These are phyloP conservation scores for Dendrocincla tyrannina DNA, from an alignment of 2,797 vertebrate genomes.

Conservation along the genomic window DNA sequence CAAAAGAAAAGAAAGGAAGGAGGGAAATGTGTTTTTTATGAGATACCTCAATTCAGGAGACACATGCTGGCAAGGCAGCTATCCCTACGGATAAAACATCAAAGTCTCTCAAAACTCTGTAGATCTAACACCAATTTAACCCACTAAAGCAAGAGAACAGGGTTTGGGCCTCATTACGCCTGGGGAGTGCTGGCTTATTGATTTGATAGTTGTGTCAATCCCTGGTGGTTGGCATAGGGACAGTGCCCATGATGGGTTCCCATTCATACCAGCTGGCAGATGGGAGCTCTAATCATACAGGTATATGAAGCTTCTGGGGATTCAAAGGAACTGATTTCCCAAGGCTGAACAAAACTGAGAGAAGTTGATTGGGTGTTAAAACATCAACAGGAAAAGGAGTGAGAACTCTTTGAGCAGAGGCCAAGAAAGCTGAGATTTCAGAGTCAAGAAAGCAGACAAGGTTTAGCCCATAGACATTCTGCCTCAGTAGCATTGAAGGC, in stretches of 20 bases:
- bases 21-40: background rate
- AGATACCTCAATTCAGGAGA: background rate
- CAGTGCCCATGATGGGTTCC: background rate
- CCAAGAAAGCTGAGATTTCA: background rate
- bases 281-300: background rate
- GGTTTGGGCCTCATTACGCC: background rate
- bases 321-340: background rate
- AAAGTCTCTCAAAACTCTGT: background rate
- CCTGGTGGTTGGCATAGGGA: background rate
- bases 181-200: background rate
- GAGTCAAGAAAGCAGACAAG: background rate
- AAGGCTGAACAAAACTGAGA: background rate
- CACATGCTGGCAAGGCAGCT: background rate
- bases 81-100: background rate
- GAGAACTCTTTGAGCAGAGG: background rate
- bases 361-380: background rate
- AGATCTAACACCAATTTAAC: background rate
- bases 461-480: background rate
- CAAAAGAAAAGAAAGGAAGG: background rate
- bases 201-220: background rate
- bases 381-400: background rate
- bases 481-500: background rate
- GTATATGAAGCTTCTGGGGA: background rate
- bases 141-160: background rate
- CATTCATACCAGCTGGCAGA: background rate